A percentile compares a stretch with the other conserved stretches of the same genome.
phyloP scores from a whole-genome alignment of 2,113 vertebrate species.

The Athene noctua region DNA sequence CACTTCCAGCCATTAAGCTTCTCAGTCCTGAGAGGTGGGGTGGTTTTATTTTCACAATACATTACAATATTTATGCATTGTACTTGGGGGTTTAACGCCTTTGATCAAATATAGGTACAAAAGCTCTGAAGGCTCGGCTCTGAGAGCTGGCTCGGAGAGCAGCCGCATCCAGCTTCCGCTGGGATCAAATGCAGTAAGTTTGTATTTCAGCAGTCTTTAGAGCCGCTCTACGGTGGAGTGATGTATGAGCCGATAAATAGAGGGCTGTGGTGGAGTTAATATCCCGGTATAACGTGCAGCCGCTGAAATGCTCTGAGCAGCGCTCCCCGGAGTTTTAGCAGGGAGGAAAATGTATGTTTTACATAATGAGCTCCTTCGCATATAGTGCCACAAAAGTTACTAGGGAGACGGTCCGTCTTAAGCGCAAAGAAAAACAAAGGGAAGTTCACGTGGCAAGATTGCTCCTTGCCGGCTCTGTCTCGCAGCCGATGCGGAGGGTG shows the following conservation, averaged over 20 bases:
- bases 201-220: constrained; percentile 31
- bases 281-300: neutral
- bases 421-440: constrained; percentile 41
- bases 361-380: constrained; percentile 25
- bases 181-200: constrained; percentile 27
- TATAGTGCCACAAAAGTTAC: constrained; percentile 50
- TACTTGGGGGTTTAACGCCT: neutral
- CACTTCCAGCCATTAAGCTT: constrained; percentile 29
- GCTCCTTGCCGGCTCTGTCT: neutral
- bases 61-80: neutral
- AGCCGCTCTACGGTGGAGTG: neutral
- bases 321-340: neutral
- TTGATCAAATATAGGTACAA: constrained; percentile 11
- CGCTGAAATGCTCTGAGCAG: neutral
- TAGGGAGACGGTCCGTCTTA: constrained; percentile 37
- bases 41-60: neutral
- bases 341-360: neutral
- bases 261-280: neutral
- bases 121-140: neutral
- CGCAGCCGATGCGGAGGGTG: neutral
- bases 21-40: neutral
- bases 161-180: constrained; percentile 4
- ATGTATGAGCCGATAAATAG: constrained; percentile 18
- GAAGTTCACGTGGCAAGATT: constrained; percentile 6
- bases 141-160: neutral